A percentile compares a stretch with the other conserved stretches of the same genome.
Conservation (phyloP, 2,888 invertebrate genomes). For the Cantharis rufa region DNA sequence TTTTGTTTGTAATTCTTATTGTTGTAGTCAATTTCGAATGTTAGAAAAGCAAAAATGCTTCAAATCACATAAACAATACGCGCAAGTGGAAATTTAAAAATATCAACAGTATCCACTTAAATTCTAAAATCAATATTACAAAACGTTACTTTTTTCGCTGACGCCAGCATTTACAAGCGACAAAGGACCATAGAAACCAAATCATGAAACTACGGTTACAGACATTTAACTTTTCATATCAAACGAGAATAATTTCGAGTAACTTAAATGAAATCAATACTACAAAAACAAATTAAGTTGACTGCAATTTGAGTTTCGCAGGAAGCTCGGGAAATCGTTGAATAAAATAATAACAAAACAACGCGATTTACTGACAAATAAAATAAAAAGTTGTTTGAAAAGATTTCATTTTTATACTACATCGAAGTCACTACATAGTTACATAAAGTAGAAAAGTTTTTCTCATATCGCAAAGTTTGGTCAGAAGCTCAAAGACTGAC, state of each 20-base stretch:
- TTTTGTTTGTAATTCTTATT: not conserved
- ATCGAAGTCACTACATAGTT: conserved; percentile 14
- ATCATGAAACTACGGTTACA: conserved; percentile 13
- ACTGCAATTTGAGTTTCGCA: conserved; percentile 6
- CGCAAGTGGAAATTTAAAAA: not conserved
- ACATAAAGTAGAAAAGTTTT: conserved; percentile 20
- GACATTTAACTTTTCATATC: conserved; percentile 14
- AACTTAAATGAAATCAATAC: not conserved
- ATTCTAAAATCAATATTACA: conserved; percentile 5
- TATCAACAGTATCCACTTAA: not conserved
- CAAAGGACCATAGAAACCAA: conserved; percentile 24
- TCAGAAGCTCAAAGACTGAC: conserved; percentile 17
- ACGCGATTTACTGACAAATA: not conserved
- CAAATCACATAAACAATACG: not conserved
- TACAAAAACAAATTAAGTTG: conserved; percentile 5
- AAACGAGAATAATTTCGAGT: not conserved
- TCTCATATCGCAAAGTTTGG: conserved; percentile 25
- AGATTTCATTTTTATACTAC: conserved; percentile 4
- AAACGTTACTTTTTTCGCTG: conserved; percentile 21
- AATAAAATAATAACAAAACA: conserved; percentile 6
- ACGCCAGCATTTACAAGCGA: conserved; percentile 15
- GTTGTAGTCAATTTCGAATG: not conserved
- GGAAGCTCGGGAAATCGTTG: not conserved
- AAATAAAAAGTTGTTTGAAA: not conserved
- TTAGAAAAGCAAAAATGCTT: not conserved